These are phyloP conservation scores for Microplitis deprimator DNA, from an alignment of 2,888 invertebrate genomes.

Conservation along the genomic window DNA sequence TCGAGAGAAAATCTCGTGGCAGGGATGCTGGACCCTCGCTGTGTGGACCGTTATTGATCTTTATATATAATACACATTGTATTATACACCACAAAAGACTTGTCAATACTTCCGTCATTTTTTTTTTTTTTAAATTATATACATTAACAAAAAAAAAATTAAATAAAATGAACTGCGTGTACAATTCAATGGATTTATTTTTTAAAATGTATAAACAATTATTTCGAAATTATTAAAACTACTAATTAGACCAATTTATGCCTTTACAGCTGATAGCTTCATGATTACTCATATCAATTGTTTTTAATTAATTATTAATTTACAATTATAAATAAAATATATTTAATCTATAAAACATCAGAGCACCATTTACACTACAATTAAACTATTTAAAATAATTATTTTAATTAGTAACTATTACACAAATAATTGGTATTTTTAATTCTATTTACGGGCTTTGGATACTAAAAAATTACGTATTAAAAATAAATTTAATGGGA, in stretches of 20 bases:
- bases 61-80: background rate
- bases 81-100: background rate
- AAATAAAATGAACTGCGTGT: background rate
- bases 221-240: background rate
- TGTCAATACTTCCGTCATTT: background rate
- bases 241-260: background rate
- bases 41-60: background rate
- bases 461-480: background rate
- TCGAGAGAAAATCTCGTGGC: constrained; percentile 9
- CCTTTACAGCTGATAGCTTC: background rate
- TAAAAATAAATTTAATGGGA: background rate
- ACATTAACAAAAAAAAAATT: background rate
- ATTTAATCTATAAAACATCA: background rate
- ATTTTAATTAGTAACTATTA: background rate
- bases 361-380: background rate
- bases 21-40: background rate
- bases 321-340: background rate
- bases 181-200: background rate
- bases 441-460: background rate
- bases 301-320: background rate
- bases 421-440: background rate
- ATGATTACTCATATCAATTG: background rate
- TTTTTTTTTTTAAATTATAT: background rate
- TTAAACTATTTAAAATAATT: background rate
- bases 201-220: background rate